Conservation (phyloP, 2,797 vertebrate genomes). For the Enteromius fasciolatus region DNA sequence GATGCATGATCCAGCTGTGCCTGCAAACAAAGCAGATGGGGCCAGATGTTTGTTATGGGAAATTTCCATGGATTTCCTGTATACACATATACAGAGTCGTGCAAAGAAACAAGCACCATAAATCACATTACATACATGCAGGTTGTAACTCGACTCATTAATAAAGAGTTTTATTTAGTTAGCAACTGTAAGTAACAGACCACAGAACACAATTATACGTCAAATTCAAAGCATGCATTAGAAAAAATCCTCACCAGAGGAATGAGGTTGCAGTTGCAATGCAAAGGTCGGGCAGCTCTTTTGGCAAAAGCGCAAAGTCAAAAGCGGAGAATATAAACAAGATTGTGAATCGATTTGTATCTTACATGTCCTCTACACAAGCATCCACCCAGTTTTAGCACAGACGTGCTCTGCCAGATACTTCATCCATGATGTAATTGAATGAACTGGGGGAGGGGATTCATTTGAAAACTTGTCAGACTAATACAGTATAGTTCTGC, state of each 20-base stretch:
- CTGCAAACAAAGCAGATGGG: slow-evolving; percentile 43
- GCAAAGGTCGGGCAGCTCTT: slow-evolving; percentile 8
- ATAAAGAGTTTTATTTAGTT: not conserved
- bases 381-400: slow-evolving; percentile 72
- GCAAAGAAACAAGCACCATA: not conserved
- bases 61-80: slow-evolving; percentile 18
- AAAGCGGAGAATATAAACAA: slow-evolving; percentile 21
- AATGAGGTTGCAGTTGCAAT: slow-evolving; percentile 1
- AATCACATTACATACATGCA: not conserved
- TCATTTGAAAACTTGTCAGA: slow-evolving; percentile 24
- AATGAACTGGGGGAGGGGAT: slow-evolving; percentile 43
- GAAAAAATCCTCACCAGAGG: slow-evolving; percentile 47
- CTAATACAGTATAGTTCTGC: slow-evolving; percentile 3
- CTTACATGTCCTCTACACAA: slow-evolving; percentile 20
- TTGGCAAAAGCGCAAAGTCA: not conserved
- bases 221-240: slow-evolving; percentile 23
- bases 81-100: not conserved
- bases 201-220: not conserved
- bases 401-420: slow-evolving; percentile 67
- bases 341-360: slow-evolving; percentile 16
- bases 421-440: slow-evolving; percentile 77
- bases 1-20: slow-evolving; percentile 81
- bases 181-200: not conserved
- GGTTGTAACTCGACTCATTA: not conserved
- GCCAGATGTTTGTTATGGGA: not conserved